phyloP scores from a whole-genome alignment of 2,113 vertebrate species.

The Fukomys damarensis region DNA sequence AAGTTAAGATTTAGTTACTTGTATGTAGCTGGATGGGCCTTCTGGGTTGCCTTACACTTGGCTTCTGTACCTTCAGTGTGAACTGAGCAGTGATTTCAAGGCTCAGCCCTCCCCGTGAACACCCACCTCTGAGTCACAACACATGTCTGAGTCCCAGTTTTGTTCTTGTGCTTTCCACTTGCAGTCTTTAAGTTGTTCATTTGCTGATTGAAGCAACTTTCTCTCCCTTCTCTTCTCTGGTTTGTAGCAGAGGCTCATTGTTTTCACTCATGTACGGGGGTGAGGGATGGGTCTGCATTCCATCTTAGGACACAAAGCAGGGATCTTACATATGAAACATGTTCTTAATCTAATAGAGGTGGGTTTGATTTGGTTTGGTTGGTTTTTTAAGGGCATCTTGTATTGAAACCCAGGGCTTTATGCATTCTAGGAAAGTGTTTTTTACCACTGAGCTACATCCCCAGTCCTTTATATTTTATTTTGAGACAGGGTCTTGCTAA shows the following conservation, averaged over 20 bases:
- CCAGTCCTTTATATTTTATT: not conserved
- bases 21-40: fast-evolving
- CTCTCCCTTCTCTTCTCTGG: fast-evolving
- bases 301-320: no score
- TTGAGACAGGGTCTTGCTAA: not conserved
- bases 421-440: not conserved
- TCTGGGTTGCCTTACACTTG: fast-evolving
- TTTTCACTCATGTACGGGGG: fast-evolving
- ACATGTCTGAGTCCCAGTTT: fast-evolving
- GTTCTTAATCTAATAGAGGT: not conserved
- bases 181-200: not conserved
- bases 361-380: not conserved
- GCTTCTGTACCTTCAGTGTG: fast-evolving
- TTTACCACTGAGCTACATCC: not conserved
- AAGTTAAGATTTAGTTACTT: no score
- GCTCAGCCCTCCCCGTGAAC: no score
- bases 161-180: not conserved
- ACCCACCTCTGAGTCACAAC: fast-evolving
- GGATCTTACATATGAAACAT: fast-evolving
- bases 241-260: fast-evolving
- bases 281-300: no score
- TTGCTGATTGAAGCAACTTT: not conserved
- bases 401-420: not conserved
- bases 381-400: not conserved
- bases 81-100: not conserved